phyloP scores from a whole-genome alignment of 2,113 vertebrate genomes.

The Pagrus major region DNA sequence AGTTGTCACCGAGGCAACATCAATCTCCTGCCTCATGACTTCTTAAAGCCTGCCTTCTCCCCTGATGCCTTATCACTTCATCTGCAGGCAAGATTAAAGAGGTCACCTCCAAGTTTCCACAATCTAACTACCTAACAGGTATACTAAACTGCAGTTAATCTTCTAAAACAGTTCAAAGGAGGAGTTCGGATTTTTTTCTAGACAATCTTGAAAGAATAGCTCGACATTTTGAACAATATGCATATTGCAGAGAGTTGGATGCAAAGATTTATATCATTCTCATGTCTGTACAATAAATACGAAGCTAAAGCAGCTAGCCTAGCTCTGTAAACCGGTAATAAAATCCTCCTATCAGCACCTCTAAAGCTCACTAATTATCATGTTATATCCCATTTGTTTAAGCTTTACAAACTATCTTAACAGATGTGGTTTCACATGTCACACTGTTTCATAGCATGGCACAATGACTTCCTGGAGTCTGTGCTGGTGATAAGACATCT shows the following conservation, averaged over 20 bases:
- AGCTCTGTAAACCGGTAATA: neutral
- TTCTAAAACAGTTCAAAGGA: slow-evolving; percentile 14
- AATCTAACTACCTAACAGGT: slow-evolving; percentile 72
- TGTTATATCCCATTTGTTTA: neutral
- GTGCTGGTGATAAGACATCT: neutral
- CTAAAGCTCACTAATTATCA: neutral
- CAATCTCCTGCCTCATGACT: slow-evolving; percentile 80
- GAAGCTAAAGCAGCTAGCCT: neutral
- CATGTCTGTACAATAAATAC: neutral
- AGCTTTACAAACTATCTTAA: slow-evolving; percentile 1
- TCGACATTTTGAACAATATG: neutral
- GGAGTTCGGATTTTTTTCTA: neutral
- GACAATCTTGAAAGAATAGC: neutral
- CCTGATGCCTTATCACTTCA: slow-evolving; percentile 80
- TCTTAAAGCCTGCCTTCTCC: slow-evolving; percentile 76
- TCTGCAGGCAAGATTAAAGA: slow-evolving; percentile 83
- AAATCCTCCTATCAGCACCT: neutral
- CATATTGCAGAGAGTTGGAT: neutral
- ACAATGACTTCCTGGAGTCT: neutral
- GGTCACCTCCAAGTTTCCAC: slow-evolving; percentile 81
- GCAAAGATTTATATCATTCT: neutral
- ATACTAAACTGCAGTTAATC: slow-evolving; percentile 52
- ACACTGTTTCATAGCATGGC: neutral
- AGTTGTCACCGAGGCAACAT: slow-evolving; percentile 83
- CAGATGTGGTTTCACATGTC: neutral